Base-by-base conservation (phyloP, 2,113 vertebrate genomes). In the Caranx melampygus region DNA sequence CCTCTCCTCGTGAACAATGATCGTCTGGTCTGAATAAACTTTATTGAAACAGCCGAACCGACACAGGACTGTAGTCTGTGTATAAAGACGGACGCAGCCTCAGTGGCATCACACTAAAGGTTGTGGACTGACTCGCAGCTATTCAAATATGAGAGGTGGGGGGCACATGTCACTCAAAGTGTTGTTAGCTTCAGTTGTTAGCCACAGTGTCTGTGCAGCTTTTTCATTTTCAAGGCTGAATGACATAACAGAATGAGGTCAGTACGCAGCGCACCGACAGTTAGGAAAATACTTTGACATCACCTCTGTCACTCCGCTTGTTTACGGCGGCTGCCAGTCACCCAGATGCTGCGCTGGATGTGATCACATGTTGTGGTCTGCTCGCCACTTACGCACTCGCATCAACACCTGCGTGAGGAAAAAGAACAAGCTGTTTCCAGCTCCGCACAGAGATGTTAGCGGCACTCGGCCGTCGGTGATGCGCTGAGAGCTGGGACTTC, bases 321-420 rank as follows among this genome's bases (percentile, higher is more conserved):
- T 63, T 52, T 21, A 13, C 3, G 20, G 20, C 21, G 40, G 12
- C 37, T 21, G 65, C 52, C 33, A 72, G 68, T 82, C 59, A 49
- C 49, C 54, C 64, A 83, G 59, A 74, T 34, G 78, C 44, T 42
- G 5, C 21, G 35, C 72, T 31, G 75, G 58, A 70, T 82, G 69
- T 75, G 78, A 86, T 79, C 65, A 44, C 58, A 34, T 0, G 3
- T 14, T 59, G 51, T n/a, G 12, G 55, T 61, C 67, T 66, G 57
- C 45, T 44, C 13, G 26, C 44, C 52, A 14, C 33, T 18, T 45
- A 40, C 21, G 31, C 57, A 55, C 69, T 78, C 45, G 31, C 72
- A 58, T 21, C 44, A 35, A 58, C 76, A 81, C 61, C 83, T 81
- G 83, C 71, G 21, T 2, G 47, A 26, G 26, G 26, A n/a, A 70